A percentile compares a stretch with the other conserved stretches of the same genome.
These are phyloP conservation scores for Apeltes quadracus DNA, from an alignment of 2,113 vertebrate species.

Conservation along the genomic window DNA sequence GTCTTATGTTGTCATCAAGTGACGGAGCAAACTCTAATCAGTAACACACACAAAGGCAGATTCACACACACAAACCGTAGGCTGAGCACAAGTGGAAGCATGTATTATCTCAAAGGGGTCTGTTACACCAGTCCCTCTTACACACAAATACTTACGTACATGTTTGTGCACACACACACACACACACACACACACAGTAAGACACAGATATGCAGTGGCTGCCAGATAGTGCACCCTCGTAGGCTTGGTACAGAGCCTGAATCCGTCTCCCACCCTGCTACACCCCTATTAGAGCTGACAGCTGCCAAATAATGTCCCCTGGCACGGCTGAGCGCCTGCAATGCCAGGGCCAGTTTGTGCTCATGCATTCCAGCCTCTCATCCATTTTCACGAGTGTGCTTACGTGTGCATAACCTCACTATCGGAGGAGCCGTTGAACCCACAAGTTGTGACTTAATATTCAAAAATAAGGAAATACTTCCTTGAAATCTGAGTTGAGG, in stretches of 20 bases:
- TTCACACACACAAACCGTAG: constrained; percentile 27
- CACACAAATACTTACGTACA: constrained; percentile 40
- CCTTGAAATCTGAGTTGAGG: not conserved
- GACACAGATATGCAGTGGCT: constrained; percentile 50
- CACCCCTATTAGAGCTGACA: constrained; percentile 77
- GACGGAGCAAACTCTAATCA: constrained; percentile 55
- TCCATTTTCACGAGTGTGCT: constrained; percentile 25
- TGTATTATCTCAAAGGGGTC: constrained; percentile 46
- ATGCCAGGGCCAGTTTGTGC: constrained; percentile 64
- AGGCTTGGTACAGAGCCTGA: constrained; percentile 69
- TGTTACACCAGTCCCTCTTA: constrained; percentile 48
- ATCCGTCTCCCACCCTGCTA: constrained; percentile 66
- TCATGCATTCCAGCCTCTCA: constrained; percentile 32
- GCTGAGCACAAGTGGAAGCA: constrained; percentile 47
- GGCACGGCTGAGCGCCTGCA: constrained; percentile 60
- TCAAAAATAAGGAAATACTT: not conserved
- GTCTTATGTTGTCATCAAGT: constrained; percentile 31
- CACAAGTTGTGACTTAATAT: not conserved
- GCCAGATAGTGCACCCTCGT: constrained; percentile 69
- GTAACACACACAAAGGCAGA: constrained; percentile 32
- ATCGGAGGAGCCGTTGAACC: constrained; percentile 1
- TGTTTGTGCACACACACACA: not conserved
- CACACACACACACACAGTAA: constrained; percentile 9
- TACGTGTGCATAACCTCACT: constrained; percentile 26
- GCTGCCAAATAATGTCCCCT: constrained; percentile 81